Base-by-base conservation (phyloP, 2,113 vertebrate species). In the Glareola pratincola region DNA sequence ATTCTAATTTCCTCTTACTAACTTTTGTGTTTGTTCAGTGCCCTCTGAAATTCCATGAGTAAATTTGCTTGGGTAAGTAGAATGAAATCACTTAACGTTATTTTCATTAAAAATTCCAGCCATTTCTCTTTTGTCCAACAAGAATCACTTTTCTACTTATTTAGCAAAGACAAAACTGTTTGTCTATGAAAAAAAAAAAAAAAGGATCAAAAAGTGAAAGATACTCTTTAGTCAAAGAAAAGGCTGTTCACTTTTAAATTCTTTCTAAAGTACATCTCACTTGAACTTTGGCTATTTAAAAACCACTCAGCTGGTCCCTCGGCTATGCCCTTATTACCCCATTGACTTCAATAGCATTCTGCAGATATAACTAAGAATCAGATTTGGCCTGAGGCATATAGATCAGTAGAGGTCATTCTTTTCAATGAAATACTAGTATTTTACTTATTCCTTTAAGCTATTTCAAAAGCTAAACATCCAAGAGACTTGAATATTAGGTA, bases 41-140 rank as follows among this genome's bases (percentile, higher is more conserved):
- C 29, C 69, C 21, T 88, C 69, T 95, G 89, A 95, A 95, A 93
- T 71, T 91, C 23, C 32, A 29, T 87, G 51, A 83, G 69, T 63
- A 84, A 94, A 94, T 95, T 95, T 93, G 9, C 54, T 91, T 85
- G 23, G 90, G 73, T 87, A 87, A 94, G 48, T 72, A 91, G 45
- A 90, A 92, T 59, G 53, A 92, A 96, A 94, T 90, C 34, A 77
- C 51, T 90, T 89, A 54, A 54, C 5, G 53, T 48, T 71, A 36
- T 53, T 84, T 90, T 90, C 36, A 67, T 80, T 96, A 53, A 85
- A 81, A 85, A 66, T 57, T 82, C 60, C 26, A 87, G 7, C 27
- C 34, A 63, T 68, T 93, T 90, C 45, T 78, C 26, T 72, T 94
- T 82, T 63, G 32, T 80, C 50, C 48, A 71, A 50, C 18, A 86